These are phyloP conservation scores for Erebia epiphron DNA, from an alignment of 2,888 invertebrate species.

Conservation along the genomic window DNA sequence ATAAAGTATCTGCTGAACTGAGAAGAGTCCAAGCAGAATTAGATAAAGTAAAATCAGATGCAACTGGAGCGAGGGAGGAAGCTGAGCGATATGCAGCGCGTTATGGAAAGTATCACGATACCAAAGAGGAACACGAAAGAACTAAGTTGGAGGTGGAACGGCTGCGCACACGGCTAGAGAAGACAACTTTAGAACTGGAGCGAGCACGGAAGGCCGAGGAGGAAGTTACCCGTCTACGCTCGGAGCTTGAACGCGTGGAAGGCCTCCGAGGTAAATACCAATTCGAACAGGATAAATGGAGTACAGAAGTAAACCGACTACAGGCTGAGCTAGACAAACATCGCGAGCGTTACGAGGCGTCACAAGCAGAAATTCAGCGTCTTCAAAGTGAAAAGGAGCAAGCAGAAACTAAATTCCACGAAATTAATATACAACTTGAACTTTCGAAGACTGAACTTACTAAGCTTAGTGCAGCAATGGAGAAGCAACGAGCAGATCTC, in stretches of 20 bases:
- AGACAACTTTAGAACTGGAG: conserved; percentile 90
- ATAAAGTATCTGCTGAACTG: conserved; percentile 91
- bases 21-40: conserved; percentile 91
- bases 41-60: conserved; percentile 87
- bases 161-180: conserved; percentile 90
- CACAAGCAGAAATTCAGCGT: conserved; percentile 89
- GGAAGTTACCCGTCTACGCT: conserved; percentile 85
- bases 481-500: conserved; percentile 90
- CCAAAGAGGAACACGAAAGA: conserved; percentile 89
- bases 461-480: conserved; percentile 88
- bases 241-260: conserved; percentile 89
- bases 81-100: conserved; percentile 88
- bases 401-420: conserved; percentile 88
- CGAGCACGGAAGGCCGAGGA: conserved; percentile 88
- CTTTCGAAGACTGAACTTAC: conserved; percentile 90
- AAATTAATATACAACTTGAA: conserved; percentile 91
- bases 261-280: conserved; percentile 85
- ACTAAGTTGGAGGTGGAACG: conserved; percentile 92
- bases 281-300: conserved; percentile 82
- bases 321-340: conserved; percentile 88
- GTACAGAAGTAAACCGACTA: conserved; percentile 88
- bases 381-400: conserved; percentile 85
- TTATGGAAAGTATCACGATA: conserved; percentile 90
- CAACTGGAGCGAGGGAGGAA: conserved; percentile 90
- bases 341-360: conserved; percentile 89